A percentile compares a stretch with the other conserved stretches of the same genome.
Evolutionary conservation across 2,888 invertebrate genomes (phyloP).

Genomic region (Drosophila antonietae): DNA sequence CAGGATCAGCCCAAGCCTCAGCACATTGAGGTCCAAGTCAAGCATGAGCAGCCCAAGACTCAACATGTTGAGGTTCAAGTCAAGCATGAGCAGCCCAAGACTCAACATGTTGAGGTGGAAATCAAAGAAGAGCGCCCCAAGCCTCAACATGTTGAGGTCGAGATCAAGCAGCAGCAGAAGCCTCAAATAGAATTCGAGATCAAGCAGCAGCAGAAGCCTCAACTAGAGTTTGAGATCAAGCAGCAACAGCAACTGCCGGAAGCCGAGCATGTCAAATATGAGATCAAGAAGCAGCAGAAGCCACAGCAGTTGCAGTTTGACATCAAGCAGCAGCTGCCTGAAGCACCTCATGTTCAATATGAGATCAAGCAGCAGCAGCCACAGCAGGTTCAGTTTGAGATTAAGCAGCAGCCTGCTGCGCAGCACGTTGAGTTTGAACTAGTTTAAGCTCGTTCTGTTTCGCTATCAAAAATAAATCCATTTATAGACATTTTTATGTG

Average conservation of each 20-base stretch:
- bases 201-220: slow-evolving; percentile 15
- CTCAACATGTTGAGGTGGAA: slow-evolving; percentile 16
- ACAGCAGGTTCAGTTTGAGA: slow-evolving; percentile 10
- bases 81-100: slow-evolving; percentile 15
- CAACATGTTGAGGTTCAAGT: slow-evolving; percentile 15
- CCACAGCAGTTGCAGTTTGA: slow-evolving; percentile 15
- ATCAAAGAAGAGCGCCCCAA: background rate
- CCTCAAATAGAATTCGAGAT: slow-evolving; percentile 14
- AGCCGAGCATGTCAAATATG: no score
- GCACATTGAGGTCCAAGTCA: slow-evolving; percentile 5
- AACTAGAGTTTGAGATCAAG: slow-evolving; percentile 17
- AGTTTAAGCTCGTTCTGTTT: slow-evolving; percentile 16
- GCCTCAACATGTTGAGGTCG: slow-evolving; percentile 2
- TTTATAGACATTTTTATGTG: slow-evolving; percentile 1
- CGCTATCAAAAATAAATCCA: background rate
- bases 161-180: slow-evolving; percentile 17
- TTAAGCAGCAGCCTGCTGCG: background rate
- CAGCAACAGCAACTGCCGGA: slow-evolving; percentile 13
- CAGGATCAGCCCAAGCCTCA: slow-evolving; percentile 11
- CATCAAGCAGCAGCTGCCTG: slow-evolving; percentile 13
- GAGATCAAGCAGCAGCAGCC: slow-evolving; percentile 17
- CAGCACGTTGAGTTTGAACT: slow-evolving; percentile 24
- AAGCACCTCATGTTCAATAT: slow-evolving; percentile 6
- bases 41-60: slow-evolving; percentile 20
- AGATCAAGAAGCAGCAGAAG: slow-evolving; percentile 12